Evolutionary conservation across 92 coral and sea anemone genomes (phyloP).

Genomic region (Siderastrea siderea): DNA sequence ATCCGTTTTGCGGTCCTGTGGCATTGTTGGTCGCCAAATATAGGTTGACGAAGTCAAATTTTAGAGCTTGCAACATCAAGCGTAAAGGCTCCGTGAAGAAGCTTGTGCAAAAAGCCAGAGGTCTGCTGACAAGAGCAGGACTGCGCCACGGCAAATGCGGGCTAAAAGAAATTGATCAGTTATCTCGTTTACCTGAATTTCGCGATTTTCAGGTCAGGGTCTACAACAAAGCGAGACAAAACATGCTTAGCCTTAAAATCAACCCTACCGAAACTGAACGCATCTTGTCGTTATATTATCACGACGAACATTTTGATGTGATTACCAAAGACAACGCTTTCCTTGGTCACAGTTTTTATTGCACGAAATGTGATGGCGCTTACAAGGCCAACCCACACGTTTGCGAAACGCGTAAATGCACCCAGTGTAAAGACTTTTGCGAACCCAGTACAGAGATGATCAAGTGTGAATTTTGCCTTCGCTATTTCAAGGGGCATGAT

Average conservation of each 20-base stretch:
- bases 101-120: background rate
- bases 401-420: background rate
- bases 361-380: background rate
- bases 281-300: slow-evolving; percentile 1
- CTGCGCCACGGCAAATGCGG: slow-evolving; percentile 18
- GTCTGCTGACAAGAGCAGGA: background rate
- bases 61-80: background rate
- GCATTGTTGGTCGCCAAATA: background rate
- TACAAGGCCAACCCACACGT: slow-evolving; percentile 3
- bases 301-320: background rate
- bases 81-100: background rate
- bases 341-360: background rate
- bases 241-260: background rate
- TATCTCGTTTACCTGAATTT: background rate
- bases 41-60: background rate
- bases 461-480: background rate
- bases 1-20: slow-evolving; percentile 2
- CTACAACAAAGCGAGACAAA: slow-evolving; percentile 1
- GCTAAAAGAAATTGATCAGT: background rate
- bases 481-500: background rate
- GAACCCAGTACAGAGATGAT: background rate
- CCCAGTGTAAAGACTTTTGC: background rate
- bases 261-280: background rate
- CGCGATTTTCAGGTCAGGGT: background rate
- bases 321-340: background rate